Conservation (phyloP, 2,797 vertebrate genomes). For the Oceanodroma leucorhoa region DNA sequence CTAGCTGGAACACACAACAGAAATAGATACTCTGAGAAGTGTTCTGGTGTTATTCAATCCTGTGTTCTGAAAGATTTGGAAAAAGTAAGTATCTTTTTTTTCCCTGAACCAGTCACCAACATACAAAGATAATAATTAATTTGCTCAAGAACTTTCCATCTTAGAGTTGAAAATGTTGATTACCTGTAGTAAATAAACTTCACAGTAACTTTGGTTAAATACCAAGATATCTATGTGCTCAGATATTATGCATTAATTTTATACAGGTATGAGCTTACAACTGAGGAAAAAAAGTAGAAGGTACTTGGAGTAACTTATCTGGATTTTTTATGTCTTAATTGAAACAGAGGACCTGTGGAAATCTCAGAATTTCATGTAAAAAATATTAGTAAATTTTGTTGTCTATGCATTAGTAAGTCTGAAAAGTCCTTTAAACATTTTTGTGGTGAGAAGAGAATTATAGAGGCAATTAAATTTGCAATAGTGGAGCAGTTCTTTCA, state of each 20-base stretch:
- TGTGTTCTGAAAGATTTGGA: neutral
- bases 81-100: neutral
- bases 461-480: neutral
- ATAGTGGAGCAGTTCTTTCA: neutral
- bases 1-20: neutral
- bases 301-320: neutral
- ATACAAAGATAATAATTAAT: neutral
- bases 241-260: neutral
- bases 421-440: neutral
- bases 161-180: neutral
- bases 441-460: neutral
- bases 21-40: neutral
- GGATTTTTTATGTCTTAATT: neutral
- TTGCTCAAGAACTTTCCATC: neutral
- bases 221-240: neutral
- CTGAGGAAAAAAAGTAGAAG: neutral
- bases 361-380: neutral
- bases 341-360: neutral
- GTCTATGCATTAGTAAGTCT: neutral
- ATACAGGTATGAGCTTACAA: accelerated
- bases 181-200: neutral
- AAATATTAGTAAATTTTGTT: neutral
- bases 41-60: neutral
- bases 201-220: neutral
- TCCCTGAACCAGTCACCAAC: neutral